phyloP scores from a whole-genome alignment of 2,797 vertebrate genomes.

The Sebastiscus albofasciatus region DNA sequence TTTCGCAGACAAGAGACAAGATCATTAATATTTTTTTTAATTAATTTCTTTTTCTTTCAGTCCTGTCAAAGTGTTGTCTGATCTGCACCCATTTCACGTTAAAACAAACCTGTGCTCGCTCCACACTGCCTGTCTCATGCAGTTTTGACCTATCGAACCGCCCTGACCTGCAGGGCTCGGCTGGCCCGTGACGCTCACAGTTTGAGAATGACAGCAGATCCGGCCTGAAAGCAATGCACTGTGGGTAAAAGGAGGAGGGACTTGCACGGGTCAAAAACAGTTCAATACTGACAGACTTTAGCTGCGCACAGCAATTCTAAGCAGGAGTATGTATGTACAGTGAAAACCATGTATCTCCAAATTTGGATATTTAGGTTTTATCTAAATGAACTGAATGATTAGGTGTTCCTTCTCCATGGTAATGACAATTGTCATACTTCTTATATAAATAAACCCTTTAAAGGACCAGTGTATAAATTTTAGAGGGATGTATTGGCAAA shows the following conservation, averaged over 20 bases:
- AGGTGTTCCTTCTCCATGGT: not conserved
- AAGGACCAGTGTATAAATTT: too few species aligned
- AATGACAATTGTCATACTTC: not conserved
- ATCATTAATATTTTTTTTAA: not conserved
- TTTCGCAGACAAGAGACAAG: not conserved
- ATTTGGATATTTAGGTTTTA: not conserved
- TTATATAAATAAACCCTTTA: not conserved
- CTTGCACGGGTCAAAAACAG: conserved; percentile 14
- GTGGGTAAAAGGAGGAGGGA: conserved; percentile 9
- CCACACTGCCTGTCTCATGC: not conserved
- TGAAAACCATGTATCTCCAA: not conserved
- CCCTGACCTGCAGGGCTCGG: not conserved
- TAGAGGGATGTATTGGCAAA: accelerated
- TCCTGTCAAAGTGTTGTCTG: not conserved
- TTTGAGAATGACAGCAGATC: conserved; percentile 18
- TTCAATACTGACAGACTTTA: not conserved
- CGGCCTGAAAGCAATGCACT: not conserved
- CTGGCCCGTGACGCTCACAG: not conserved
- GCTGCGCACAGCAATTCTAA: not conserved
- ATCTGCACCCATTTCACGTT: not conserved
- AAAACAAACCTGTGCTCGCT: not conserved
- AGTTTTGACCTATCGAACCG: not conserved
- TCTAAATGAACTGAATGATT: not conserved
- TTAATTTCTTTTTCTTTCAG: not conserved
- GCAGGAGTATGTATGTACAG: not conserved